Evolutionary conservation across 2,113 vertebrate species (phyloP), one percentile per base, ranked within the genome.

Genomic region (Candoia aspera): DNA sequence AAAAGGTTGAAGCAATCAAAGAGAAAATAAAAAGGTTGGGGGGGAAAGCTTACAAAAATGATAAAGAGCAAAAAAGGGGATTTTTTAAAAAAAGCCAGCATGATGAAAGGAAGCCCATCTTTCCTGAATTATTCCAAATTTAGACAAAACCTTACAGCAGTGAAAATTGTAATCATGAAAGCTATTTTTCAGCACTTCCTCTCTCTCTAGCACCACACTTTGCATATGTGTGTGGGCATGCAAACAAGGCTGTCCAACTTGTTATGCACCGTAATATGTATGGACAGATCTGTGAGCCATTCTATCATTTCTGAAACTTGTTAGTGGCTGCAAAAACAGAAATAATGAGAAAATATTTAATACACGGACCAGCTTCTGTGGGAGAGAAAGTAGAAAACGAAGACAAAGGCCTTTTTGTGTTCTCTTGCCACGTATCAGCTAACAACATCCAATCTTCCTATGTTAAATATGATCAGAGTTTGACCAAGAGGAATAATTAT

Each of bases 341-440:
- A 95, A 96, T 92, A 96, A 94, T 91, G 93, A 97, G 96, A 96
- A 97, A 96, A 97, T 96, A 96, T 95, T 96, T 96, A 95, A 95
- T 94, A 62, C 94, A 90, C 95, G 95, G 96, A 94, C 96, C 93
- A 92, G 95, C 95, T 96, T 94, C 59, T 89, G 42, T 24, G 26
- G 21, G 46, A 12, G 86, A 87, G 29, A 12, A 42, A 21, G 42
- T 13, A 17, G 64, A 15, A 60, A 91, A 54, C 68, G 95, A 92
- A 95, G 60, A 96, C 21, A 90, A 94, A 96, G 95, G 85, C 96
- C 93, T 96, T 96, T 94, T 92, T 96, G 49, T 94, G 2, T 95
- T 94, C 95, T 94, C 94, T 92, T 90, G 94, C 96, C 92, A 95
- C 86, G 94, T 96, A 96, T 95, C 85, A 96, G 94, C 95, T 95